Percentiles rank a stretch among this genome's conserved stretches.
Conservation (phyloP, 1,140 invertebrate species). For the Drosophila tristis region DNA sequence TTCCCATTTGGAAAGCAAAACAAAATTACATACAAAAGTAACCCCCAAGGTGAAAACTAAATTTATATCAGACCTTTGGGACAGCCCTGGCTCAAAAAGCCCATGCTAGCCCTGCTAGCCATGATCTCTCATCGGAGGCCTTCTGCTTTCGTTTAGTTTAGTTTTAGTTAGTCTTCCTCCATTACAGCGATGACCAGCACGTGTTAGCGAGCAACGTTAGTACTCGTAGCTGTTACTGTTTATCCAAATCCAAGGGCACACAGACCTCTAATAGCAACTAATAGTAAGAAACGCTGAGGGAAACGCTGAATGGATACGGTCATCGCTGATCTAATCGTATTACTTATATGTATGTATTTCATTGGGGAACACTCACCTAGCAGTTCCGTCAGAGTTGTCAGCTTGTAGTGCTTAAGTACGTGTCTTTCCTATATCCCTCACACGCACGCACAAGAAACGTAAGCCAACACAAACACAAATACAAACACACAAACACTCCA, state of each 20-base stretch:
- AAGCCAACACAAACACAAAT: not conserved
- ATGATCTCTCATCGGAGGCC: conserved; percentile 47
- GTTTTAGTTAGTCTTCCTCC: conserved; percentile 37
- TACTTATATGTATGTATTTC: too few species aligned
- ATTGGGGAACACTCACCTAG: too few species aligned
- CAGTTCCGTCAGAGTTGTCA: conserved; percentile 11
- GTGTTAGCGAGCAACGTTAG: not conserved
- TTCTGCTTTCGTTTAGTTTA: conserved; percentile 37
- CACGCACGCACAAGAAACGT: not conserved
- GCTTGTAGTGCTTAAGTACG: conserved; percentile 11
- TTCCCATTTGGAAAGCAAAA: conserved; percentile 18
- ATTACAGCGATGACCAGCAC: not conserved
- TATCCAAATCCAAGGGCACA: too few species aligned
- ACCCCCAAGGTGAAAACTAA: conserved; percentile 30
- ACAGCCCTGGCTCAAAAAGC: conserved; percentile 22
- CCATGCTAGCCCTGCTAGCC: conserved; percentile 9
- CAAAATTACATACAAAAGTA: conserved; percentile 19
- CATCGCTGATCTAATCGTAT: too few species aligned
- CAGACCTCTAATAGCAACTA: too few species aligned
- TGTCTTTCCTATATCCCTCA: conserved; percentile 36
- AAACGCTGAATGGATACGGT: too few species aligned
- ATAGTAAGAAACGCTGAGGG: too few species aligned
- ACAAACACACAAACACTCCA: not conserved
- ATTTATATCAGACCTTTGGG: conserved; percentile 38
- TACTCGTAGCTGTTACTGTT: too few species aligned